Percentiles rank a stretch among this genome's conserved stretches.
Evolutionary conservation across 2,888 invertebrate genomes (phyloP).

Genomic region (Tupiocoris notatus): DNA sequence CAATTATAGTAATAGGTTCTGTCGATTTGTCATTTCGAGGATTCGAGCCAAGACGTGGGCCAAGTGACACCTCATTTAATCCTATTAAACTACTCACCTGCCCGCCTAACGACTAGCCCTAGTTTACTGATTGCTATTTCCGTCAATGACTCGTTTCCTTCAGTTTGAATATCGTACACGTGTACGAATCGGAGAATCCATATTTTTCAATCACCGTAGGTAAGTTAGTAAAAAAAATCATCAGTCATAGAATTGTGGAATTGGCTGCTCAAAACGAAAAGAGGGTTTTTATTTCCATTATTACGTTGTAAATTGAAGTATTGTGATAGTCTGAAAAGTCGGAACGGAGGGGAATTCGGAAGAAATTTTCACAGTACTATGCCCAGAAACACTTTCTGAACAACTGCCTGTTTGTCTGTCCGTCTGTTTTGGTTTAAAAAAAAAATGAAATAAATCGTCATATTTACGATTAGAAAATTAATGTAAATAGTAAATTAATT

Average conservation of each 20-base stretch:
- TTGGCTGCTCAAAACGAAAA: no score
- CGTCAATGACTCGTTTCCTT: slow-evolving; percentile 12
- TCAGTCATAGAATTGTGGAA: no score
- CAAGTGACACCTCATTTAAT: slow-evolving; percentile 43
- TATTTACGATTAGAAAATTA: no score
- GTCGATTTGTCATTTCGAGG: slow-evolving; percentile 37
- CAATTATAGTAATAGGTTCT: slow-evolving; percentile 38
- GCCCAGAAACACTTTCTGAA: neutral
- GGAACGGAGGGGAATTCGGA: neutral
- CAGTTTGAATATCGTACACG: neutral
- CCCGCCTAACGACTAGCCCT: slow-evolving; percentile 15
- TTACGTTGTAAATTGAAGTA: neutral
- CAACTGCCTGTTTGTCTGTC: neutral
- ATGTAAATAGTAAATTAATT: no score
- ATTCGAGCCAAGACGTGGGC: slow-evolving; percentile 27
- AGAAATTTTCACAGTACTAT: no score
- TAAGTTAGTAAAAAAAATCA: no score
- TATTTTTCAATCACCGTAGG: no score
- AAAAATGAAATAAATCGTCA: no score
- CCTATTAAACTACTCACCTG: slow-evolving; percentile 32
- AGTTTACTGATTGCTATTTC: slow-evolving; percentile 26
- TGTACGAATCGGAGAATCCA: neutral
- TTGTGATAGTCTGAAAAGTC: neutral
- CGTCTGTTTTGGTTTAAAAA: no score
- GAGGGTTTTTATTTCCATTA: neutral